phyloP scores from a whole-genome alignment of 2,113 vertebrate genomes.

The Carassius auratus region DNA sequence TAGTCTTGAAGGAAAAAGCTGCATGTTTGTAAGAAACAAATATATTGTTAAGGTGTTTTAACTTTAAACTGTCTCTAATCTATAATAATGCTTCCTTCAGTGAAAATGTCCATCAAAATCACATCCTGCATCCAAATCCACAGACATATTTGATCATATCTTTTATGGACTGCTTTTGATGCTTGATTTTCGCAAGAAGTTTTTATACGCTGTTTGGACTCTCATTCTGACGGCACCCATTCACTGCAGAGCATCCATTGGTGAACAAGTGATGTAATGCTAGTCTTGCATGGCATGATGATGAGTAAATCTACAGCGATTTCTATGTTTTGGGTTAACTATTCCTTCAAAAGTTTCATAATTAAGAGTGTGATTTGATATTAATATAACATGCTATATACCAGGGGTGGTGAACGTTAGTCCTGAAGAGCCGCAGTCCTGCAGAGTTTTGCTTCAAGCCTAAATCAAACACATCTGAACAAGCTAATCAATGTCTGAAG shows the following conservation, averaged over 20 bases:
- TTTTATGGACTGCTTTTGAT: too few species aligned
- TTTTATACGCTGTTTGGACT: background rate
- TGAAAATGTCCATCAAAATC: background rate
- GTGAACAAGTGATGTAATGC: background rate
- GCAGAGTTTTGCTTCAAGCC: too few species aligned
- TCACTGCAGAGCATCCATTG: background rate
- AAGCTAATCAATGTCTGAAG: too few species aligned
- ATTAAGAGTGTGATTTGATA: background rate
- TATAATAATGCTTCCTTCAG: background rate
- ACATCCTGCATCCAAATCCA: background rate
- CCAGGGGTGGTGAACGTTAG: too few species aligned
- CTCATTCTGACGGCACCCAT: background rate
- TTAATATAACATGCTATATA: background rate
- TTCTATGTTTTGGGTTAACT: background rate
- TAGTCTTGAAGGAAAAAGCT: background rate
- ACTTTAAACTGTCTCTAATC: background rate
- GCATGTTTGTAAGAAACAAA: background rate
- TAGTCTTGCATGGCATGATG: background rate
- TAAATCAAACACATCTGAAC: too few species aligned
- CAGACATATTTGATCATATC: too few species aligned
- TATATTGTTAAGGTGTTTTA: too few species aligned
- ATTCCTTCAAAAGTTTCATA: background rate
- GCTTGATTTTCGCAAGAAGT: background rate
- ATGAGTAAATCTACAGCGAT: background rate
- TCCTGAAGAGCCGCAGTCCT: too few species aligned